phyloP scores from a whole-genome alignment of 2,797 vertebrate genomes.

The Varecia variegata region DNA sequence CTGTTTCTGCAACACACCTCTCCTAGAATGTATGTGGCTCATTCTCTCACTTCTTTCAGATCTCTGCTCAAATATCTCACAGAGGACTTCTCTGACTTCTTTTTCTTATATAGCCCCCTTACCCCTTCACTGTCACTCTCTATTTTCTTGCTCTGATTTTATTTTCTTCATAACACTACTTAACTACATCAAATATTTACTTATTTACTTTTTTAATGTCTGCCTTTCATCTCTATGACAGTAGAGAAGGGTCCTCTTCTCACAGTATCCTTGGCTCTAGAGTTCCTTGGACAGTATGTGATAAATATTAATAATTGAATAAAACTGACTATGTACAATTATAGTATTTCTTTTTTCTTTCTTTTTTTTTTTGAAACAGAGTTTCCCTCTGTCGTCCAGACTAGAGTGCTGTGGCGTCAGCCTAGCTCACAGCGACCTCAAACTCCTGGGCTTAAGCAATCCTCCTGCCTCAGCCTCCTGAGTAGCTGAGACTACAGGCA shows the following conservation, averaged over 20 bases:
- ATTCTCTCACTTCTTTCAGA: neutral
- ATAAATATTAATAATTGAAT: neutral
- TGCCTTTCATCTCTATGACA: neutral
- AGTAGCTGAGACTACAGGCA: too few species aligned
- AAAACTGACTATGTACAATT: neutral
- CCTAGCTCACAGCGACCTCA: too few species aligned
- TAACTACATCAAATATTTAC: neutral
- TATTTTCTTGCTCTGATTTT: neutral
- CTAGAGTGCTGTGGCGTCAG: too few species aligned
- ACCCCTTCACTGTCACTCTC: neutral
- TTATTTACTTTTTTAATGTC: neutral
- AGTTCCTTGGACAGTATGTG: neutral
- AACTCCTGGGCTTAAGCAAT: too few species aligned
- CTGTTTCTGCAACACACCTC: neutral
- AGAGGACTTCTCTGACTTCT: neutral
- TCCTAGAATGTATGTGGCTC: neutral
- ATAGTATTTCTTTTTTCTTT: neutral
- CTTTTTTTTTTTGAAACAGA: too few species aligned
- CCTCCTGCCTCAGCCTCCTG: too few species aligned
- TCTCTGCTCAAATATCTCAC: neutral
- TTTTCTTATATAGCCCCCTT: neutral
- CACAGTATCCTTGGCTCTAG: neutral
- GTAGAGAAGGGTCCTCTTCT: neutral
- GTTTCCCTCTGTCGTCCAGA: too few species aligned
- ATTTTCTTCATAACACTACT: neutral